Conservation (phyloP, 2,113 vertebrate species). For the Phylloscopus whistleri region DNA sequence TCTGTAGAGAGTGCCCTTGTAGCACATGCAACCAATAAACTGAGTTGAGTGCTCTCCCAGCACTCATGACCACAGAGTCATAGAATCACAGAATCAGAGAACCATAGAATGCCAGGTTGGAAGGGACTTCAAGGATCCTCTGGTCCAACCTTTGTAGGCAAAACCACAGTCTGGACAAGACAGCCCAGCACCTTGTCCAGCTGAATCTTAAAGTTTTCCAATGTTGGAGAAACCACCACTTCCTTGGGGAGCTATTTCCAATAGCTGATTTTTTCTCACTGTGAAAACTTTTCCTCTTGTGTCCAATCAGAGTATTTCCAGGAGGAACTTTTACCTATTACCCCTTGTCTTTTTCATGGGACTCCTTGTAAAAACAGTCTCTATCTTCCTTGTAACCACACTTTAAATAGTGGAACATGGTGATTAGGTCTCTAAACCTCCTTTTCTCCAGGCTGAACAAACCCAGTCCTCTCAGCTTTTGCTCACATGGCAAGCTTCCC, state of each 20-base stretch:
- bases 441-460: not conserved
- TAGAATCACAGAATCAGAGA: not conserved
- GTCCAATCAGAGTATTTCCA: not conserved
- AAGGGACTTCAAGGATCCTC: not conserved
- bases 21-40: not conserved
- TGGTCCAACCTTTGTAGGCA: not conserved
- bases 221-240: rapidly evolving
- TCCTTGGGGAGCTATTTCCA: not conserved
- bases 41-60: not conserved
- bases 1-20: not conserved
- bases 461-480: not conserved
- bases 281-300: not conserved
- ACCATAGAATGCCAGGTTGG: not conserved
- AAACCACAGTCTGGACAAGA: rapidly evolving
- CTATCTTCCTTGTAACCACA: not conserved
- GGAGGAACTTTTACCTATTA: not conserved
- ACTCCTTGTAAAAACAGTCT: not conserved
- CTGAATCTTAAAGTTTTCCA: not conserved
- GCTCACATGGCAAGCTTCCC: not conserved
- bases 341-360: not conserved
- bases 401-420: not conserved
- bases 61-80: not conserved
- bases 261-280: not conserved
- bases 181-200: not conserved
- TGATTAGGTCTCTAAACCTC: not conserved